Conservation (phyloP, 2,888 invertebrate species). For the Drosophila leonis region DNA sequence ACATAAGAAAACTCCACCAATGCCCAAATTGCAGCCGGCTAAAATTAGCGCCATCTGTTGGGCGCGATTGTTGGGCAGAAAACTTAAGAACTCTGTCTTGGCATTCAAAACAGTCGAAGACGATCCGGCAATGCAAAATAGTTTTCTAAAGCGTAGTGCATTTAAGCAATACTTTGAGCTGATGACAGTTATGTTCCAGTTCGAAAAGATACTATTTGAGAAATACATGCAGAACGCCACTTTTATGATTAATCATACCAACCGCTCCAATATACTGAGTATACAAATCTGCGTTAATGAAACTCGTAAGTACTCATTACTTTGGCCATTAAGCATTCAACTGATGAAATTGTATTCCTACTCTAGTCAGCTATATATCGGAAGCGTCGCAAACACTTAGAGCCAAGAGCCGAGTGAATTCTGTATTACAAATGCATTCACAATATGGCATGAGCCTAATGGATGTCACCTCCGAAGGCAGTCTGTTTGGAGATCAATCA, state of each 20-base stretch:
- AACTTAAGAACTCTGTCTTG: slow-evolving; percentile 92
- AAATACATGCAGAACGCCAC: slow-evolving; percentile 90
- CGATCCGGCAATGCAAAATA: slow-evolving; percentile 87
- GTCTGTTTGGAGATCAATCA: not conserved
- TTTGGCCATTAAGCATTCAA: no score
- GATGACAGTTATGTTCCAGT: slow-evolving; percentile 91
- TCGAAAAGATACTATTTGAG: slow-evolving; percentile 90
- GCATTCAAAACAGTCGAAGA: slow-evolving; percentile 89
- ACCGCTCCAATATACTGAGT: slow-evolving; percentile 90
- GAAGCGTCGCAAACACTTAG: slow-evolving; percentile 69
- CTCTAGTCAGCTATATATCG: slow-evolving; percentile 73
- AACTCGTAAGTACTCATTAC: slow-evolving; percentile 59
- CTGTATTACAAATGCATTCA: slow-evolving; percentile 11
- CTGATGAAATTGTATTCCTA: not conserved
- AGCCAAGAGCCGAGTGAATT: slow-evolving; percentile 35
- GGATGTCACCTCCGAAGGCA: slow-evolving; percentile 29
- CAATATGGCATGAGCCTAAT: slow-evolving; percentile 20
- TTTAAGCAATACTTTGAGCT: slow-evolving; percentile 92
- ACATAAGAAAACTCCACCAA: slow-evolving; percentile 80
- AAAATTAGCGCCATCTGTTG: slow-evolving; percentile 94
- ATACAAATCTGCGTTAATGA: slow-evolving; percentile 86
- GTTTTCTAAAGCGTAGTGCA: slow-evolving; percentile 90
- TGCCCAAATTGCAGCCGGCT: slow-evolving; percentile 91
- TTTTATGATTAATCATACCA: slow-evolving; percentile 88
- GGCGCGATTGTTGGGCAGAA: slow-evolving; percentile 92